phyloP scores from a whole-genome alignment of 2,113 vertebrate genomes.

The Cyanistes caeruleus region DNA sequence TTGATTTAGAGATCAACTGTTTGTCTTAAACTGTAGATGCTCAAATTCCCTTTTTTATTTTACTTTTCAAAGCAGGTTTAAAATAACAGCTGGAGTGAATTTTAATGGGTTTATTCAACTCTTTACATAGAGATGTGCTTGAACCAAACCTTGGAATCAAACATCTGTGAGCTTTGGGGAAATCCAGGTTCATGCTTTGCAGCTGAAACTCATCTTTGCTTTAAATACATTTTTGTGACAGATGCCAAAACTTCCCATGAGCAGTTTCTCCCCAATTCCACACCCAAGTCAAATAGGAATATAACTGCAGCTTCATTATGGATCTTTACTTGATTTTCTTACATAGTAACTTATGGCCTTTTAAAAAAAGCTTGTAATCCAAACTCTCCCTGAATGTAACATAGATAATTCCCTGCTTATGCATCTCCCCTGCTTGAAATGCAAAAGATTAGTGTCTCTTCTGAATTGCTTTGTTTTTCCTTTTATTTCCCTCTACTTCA shows the following conservation, averaged over 20 bases:
- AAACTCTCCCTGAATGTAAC: neutral
- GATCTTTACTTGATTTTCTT: neutral
- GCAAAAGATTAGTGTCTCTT: neutral
- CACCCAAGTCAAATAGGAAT: neutral
- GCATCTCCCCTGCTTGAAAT: neutral
- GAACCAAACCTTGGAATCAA: conserved; percentile 14
- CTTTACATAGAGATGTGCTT: neutral
- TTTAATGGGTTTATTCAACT: neutral
- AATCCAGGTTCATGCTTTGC: conserved; percentile 1
- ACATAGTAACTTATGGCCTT: neutral
- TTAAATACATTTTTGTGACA: conserved; percentile 1
- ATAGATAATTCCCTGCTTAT: neutral
- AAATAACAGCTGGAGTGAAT: neutral
- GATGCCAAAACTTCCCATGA: neutral
- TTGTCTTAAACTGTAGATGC: neutral
- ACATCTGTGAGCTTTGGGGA: conserved; percentile 19
- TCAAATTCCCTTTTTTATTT: neutral
- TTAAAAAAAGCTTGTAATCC: neutral
- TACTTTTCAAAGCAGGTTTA: neutral
- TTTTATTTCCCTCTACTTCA: neutral
- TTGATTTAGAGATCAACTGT: neutral
- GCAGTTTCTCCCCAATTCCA: neutral
- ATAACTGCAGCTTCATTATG: neutral
- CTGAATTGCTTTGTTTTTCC: neutral
- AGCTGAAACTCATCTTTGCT: conserved; percentile 10